Evolutionary conservation across 2,888 invertebrate genomes (phyloP).

Genomic region (Syritta pipiens): DNA sequence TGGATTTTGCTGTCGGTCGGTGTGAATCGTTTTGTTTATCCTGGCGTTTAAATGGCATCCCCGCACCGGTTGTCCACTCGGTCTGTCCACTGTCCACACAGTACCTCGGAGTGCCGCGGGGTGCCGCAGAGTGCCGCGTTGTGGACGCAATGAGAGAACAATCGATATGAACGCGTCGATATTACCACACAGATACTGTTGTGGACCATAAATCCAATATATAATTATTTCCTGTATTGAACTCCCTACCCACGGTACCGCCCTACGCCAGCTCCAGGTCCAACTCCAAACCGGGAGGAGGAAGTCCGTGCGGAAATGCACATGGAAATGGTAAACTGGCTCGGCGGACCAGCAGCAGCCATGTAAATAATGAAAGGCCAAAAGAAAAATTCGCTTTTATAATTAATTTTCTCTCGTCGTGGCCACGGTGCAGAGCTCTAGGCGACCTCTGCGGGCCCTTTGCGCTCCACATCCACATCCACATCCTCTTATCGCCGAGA

Average conservation of each 20-base stretch:
- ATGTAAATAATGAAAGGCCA: slow-evolving; percentile 65
- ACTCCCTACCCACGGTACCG: slow-evolving; percentile 60
- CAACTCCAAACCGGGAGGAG: slow-evolving; percentile 48
- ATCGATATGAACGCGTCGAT: slow-evolving; percentile 64
- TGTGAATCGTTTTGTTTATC: slow-evolving; percentile 68
- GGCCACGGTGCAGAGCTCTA: slow-evolving; percentile 26
- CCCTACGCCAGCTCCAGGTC: slow-evolving; percentile 1
- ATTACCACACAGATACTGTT: slow-evolving; percentile 68
- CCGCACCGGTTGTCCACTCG: slow-evolving; percentile 11
- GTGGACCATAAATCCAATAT: slow-evolving; percentile 63
- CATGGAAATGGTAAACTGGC: slow-evolving; percentile 58
- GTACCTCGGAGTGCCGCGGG: no score
- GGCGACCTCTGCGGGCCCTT: slow-evolving; percentile 23
- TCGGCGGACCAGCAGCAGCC: slow-evolving; percentile 55
- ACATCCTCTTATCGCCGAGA: background rate
- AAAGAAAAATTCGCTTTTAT: slow-evolving; percentile 67
- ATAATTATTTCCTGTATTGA: slow-evolving; percentile 69
- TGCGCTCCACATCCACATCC: background rate
- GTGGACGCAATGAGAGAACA: slow-evolving; percentile 28
- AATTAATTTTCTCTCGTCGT: slow-evolving; percentile 65
- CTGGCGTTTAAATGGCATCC: slow-evolving; percentile 65
- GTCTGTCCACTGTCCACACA: background rate
- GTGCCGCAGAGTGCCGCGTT: no score
- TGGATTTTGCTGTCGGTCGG: slow-evolving; percentile 64
- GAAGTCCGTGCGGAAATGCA: slow-evolving; percentile 65